phyloP scores from a whole-genome alignment of 1,140 invertebrate species.

The Lutraria rhynchaena region DNA sequence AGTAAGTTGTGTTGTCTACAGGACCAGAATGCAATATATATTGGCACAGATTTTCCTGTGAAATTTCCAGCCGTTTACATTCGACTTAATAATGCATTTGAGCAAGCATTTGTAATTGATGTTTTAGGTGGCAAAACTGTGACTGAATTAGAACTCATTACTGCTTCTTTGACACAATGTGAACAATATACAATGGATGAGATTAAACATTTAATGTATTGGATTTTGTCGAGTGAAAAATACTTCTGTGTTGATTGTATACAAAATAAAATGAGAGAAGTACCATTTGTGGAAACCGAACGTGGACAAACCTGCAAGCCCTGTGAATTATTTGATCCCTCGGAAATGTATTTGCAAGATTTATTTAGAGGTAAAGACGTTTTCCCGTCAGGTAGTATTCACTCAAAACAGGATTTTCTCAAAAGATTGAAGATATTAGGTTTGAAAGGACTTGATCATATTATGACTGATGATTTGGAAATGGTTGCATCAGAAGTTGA shows the following conservation, averaged over 20 bases:
- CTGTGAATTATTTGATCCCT: background rate
- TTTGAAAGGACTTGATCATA: background rate
- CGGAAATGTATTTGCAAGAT: background rate
- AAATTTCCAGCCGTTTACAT: background rate
- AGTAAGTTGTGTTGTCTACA: background rate
- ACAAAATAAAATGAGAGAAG: background rate
- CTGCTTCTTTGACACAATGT: background rate
- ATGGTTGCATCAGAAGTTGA: background rate
- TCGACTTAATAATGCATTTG: background rate
- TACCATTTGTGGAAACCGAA: slow-evolving; percentile 1
- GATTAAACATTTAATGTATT: background rate
- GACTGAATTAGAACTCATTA: background rate
- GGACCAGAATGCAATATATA: background rate
- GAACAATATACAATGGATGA: background rate
- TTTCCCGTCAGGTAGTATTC: no score
- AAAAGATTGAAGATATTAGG: background rate
- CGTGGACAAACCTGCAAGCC: background rate
- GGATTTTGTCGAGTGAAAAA: background rate
- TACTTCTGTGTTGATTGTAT: background rate
- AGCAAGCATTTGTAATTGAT: background rate
- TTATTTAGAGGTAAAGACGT: background rate
- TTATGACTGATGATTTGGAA: background rate
- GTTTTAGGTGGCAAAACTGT: background rate
- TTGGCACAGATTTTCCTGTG: slow-evolving; percentile 9
- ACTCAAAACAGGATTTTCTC: background rate